Conservation (phyloP, 2,888 invertebrate species). For the Plebejus melissa region DNA sequence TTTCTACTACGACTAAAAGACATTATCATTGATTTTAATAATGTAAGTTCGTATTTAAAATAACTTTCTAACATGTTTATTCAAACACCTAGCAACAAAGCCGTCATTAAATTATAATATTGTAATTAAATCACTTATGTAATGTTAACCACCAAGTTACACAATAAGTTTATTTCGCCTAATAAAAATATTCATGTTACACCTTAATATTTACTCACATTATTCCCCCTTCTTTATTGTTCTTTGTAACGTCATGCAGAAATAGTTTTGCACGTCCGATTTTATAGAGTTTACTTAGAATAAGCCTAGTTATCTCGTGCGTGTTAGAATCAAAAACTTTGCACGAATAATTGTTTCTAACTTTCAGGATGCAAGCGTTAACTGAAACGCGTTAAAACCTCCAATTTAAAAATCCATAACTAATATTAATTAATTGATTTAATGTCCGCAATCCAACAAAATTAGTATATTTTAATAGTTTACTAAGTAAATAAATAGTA, state of each 20-base stretch:
- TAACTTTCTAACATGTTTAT: conserved; percentile 17
- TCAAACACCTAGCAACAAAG: not conserved
- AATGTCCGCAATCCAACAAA: too few relatives aligned
- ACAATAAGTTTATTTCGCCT: not conserved
- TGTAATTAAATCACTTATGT: conserved; percentile 2
- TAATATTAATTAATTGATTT: too few relatives aligned
- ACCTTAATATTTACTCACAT: not conserved
- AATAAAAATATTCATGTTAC: not conserved
- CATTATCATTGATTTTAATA: not conserved
- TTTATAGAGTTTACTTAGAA: not conserved
- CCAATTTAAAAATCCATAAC: too few relatives aligned
- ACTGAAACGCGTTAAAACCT: too few relatives aligned
- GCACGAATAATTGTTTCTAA: not conserved
- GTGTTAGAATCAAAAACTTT: too few relatives aligned
- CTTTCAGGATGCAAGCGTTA: not conserved
- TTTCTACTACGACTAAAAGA: not conserved
- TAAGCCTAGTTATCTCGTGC: too few relatives aligned
- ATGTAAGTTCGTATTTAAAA: not conserved
- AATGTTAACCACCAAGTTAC: not conserved
- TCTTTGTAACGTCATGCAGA: not conserved
- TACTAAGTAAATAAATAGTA: not conserved
- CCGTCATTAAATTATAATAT: not conserved
- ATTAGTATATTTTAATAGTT: too few relatives aligned
- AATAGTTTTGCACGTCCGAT: not conserved
- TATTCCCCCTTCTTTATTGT: not conserved